phyloP scores from a whole-genome alignment of 30 jellyfish, hydroid and myxozoan genomes.

The Hydra vulgaris region DNA sequence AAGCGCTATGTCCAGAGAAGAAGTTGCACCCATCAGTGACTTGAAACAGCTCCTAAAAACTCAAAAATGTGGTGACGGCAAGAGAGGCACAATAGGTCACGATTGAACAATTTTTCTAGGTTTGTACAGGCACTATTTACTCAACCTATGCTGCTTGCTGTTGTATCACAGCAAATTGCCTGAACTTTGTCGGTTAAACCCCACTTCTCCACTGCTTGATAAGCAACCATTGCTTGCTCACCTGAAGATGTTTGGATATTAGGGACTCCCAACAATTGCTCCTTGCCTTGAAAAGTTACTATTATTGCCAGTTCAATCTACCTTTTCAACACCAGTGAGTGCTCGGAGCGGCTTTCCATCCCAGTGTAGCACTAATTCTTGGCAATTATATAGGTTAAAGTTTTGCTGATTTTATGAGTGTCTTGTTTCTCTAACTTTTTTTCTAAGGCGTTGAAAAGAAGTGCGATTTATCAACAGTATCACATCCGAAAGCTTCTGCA shows the following conservation, averaged over 20 bases:
- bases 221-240: neutral
- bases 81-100: neutral
- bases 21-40: neutral
- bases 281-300: neutral
- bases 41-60: neutral
- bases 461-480: neutral
- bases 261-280: neutral
- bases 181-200: neutral
- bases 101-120: neutral
- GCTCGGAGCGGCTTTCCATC: neutral
- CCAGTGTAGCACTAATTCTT: neutral
- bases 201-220: neutral
- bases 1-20: neutral
- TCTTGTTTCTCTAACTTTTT: neutral
- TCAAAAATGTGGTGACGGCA: neutral
- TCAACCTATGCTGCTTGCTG: neutral
- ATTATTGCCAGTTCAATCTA: neutral
- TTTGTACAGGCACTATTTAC: neutral
- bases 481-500: neutral
- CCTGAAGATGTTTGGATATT: neutral
- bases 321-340: neutral
- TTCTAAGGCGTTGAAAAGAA: neutral
- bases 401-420: neutral
- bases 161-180: neutral
- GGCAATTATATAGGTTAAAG: neutral